phyloP scores from a whole-genome alignment of 2,888 invertebrate genomes.

The Galeruca laticollis region DNA sequence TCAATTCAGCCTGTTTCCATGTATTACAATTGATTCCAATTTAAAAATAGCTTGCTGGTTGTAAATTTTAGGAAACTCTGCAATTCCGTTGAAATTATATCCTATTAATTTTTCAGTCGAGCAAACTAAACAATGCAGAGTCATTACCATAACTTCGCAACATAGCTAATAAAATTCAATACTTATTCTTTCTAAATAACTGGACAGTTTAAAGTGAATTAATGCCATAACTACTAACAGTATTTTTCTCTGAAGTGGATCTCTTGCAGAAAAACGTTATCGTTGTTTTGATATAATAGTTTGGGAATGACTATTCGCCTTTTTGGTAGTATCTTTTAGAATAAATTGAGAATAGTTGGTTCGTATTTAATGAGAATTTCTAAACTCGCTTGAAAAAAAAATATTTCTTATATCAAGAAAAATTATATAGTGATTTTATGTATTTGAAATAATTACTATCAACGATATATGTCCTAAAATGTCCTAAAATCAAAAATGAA shows the following conservation, averaged over 20 bases:
- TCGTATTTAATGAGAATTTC: no score
- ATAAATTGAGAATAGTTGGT: background rate
- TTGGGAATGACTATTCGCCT: slow-evolving; percentile 1
- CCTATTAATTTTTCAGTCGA: background rate
- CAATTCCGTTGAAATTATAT: background rate
- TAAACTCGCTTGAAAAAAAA: no score
- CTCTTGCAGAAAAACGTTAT: slow-evolving; percentile 18
- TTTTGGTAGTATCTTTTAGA: background rate
- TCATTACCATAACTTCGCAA: slow-evolving; percentile 10
- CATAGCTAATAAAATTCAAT: slow-evolving; percentile 17
- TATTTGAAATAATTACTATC: no score
- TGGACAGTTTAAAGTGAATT: slow-evolving; percentile 18
- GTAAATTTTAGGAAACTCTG: no score
- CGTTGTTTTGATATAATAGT: slow-evolving; percentile 11
- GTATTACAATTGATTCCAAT: no score
- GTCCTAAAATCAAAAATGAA: no score
- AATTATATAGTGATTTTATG: no score
- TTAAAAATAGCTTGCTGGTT: no score
- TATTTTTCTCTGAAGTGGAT: slow-evolving; percentile 16
- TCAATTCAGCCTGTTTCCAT: no score
- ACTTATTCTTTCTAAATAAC: slow-evolving; percentile 9
- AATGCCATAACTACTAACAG: slow-evolving; percentile 20
- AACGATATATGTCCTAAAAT: no score
- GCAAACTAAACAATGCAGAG: background rate
- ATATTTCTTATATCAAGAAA: no score